Evolutionary conservation across 2,113 vertebrate genomes (phyloP), one percentile per base, ranked within the genome.

Genomic region (Astatoreochromis straeleni): DNA sequence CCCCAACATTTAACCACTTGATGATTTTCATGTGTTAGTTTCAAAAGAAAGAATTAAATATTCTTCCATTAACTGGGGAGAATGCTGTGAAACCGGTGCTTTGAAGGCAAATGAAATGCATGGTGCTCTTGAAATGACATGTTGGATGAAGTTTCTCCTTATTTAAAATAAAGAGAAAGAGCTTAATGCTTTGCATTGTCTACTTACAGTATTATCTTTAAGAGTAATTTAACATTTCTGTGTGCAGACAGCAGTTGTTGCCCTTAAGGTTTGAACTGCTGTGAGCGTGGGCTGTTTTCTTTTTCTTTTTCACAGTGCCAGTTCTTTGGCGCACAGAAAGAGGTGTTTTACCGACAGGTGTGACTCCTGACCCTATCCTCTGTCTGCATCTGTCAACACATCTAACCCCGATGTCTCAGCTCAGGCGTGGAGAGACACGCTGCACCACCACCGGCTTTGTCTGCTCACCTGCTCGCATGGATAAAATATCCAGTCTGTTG

Each of bases 341-440:
- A 60, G 81, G 63, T 65, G 78, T 89, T 91, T 92, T 65, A 57
- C 85, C 40, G 51, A 89, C 96, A 96, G 96, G 95, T 96, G 95
- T 91, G 94, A 96, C 96, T 93, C 90, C 68, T 90, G 92, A 95
- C 94, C 92, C 81, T 80, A 38, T n/a, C 80, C 40, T 85, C 79
- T 85, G 88, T 91, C 85, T 92, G 82, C n/a, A 53, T 93, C 92
- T 95, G 92, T 96, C 95, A 94, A 92, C 95, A 92, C 87, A 58
- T 55, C 70, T 7, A 31, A 55, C 63, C 85, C 83, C 29, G 83
- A 90, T 87, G 91, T 83, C 89, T 88, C 24, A 26, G 81, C 88
- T 89, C 85, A 87, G 91, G 88, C 92, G 88, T 82, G 91, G 92
- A 89, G 83, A 85, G 89, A 93, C 94, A 88, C 17, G 92, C 26